phyloP scores from a whole-genome alignment of 1,140 invertebrate species.

The Zaprionus taronus region DNA sequence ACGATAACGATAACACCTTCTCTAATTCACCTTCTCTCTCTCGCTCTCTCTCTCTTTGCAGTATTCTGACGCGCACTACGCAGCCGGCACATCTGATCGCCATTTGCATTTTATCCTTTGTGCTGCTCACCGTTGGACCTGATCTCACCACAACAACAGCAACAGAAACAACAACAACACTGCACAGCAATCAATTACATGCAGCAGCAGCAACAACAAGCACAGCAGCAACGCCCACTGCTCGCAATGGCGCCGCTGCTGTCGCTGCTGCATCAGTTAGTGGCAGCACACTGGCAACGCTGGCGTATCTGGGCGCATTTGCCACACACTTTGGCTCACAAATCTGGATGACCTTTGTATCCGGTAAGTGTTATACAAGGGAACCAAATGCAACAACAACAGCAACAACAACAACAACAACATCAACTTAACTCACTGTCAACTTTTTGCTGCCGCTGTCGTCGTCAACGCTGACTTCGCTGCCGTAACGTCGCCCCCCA shows the following conservation, averaged over 20 bases:
- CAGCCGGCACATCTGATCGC: conserved; percentile 91
- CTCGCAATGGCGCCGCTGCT: conserved; percentile 7
- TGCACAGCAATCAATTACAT: conserved; percentile 27
- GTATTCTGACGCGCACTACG: conserved; percentile 88
- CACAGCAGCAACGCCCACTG: conserved; percentile 19
- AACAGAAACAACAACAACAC: conserved; percentile 39
- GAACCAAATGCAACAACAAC: not conserved
- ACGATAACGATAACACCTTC: not conserved
- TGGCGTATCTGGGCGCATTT: conserved; percentile 90
- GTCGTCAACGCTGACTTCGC: conserved; percentile 15
- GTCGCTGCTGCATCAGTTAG: not conserved
- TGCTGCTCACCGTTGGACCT: conserved; percentile 87
- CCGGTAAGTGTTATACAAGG: conserved; percentile 86
- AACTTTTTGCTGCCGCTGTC: not conserved
- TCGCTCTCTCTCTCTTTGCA: conserved; percentile 76
- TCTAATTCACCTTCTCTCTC: not conserved
- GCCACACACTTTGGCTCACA: conserved; percentile 92
- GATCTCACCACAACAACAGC: conserved; percentile 84
- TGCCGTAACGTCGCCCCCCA: conserved; percentile 4
- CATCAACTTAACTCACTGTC: not conserved
- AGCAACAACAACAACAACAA: not conserved
- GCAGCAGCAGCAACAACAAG: conserved; percentile 3
- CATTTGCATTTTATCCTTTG: conserved; percentile 87
- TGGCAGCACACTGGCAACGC: conserved; percentile 80
- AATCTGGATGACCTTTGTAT: conserved; percentile 95